Evolutionary conservation across 2,888 invertebrate genomes (phyloP).

Genomic region (Alviniconcha strummeri): DNA sequence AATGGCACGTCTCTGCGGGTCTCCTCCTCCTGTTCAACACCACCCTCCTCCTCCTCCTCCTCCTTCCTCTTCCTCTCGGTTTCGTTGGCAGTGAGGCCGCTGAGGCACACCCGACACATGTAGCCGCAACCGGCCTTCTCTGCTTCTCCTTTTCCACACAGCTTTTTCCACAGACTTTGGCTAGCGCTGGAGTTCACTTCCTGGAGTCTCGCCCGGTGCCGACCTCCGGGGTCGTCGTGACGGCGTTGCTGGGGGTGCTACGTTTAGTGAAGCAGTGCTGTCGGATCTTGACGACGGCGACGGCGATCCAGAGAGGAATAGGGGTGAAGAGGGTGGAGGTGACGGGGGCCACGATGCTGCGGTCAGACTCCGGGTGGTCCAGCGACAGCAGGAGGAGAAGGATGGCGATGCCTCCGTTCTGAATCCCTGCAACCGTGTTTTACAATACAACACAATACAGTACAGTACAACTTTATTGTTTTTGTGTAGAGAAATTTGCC

Average conservation of each 20-base stretch:
- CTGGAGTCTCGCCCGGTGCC: neutral
- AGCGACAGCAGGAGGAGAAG: constrained; percentile 67
- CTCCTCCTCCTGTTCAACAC: neutral
- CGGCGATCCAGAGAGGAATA: constrained; percentile 60
- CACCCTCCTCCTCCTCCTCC: too few species aligned
- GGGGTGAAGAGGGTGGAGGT: constrained; percentile 65
- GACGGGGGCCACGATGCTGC: constrained; percentile 81
- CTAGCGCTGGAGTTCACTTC: too few species aligned
- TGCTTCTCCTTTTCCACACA: neutral
- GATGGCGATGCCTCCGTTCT: constrained; percentile 84
- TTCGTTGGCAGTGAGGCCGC: neutral
- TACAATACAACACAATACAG: too few species aligned
- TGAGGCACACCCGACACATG: too few species aligned
- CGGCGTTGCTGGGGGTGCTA: neutral
- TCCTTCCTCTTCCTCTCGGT: neutral
- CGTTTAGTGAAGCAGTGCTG: constrained; percentile 43
- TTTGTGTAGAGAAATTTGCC: too few species aligned
- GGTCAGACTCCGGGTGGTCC: constrained; percentile 63
- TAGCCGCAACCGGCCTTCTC: neutral
- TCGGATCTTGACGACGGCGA: constrained; percentile 49
- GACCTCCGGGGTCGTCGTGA: neutral
- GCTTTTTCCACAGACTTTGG: neutral
- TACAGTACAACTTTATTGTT: too few species aligned
- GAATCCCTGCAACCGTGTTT: constrained; percentile 78
- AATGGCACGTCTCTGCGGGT: neutral